Base-by-base conservation (phyloP, 92 coral and sea anemone genomes). In the Meandrina meandrites region DNA sequence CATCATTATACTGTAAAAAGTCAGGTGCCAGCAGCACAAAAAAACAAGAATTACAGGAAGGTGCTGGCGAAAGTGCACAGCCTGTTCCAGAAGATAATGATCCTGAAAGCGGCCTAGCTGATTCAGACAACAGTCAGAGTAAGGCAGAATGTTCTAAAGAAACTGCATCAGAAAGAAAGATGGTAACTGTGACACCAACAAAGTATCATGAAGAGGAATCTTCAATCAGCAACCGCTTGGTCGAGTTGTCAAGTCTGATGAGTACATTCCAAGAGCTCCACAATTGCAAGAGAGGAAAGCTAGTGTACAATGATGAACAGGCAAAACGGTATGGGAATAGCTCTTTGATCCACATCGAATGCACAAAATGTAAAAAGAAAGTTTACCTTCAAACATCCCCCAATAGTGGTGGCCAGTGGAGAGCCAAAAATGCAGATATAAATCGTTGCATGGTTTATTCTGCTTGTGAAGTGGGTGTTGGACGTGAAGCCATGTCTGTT, bases 401-500 rank as follows among this genome's bases (percentile, higher is more conserved):
- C 21, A 78, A 48, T 21, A 35, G 32, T 40, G 60, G 60, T 48
- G 81, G 34, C 54, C 35, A 16, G 21, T 78, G 66, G 81, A 40
- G 40, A 56, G 58, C 66, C 54, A 78, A 56, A 22, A 78, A 78
- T 56, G 66, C 81, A 45, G 81, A 78, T 32, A 42, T 78, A 48
- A 78, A 78, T 16, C 34, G 19, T 51, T 50, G 14, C 51, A 78
- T 84, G 79, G 84, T 83, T 34, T 83, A 64, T 73, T 76, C 91
- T 77, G 88, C 88, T 34, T 50, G 54, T 8, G 54, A 78, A 84
- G 77, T 68, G 80, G 85, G 75, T 32, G 81, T 83, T 56, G 88
- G 91, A 58, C 58, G 69, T 6, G 91, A 89, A 66, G 83, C 68
- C 34, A 84, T 83, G 50, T 40, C 88, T 15, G 80, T 58, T 14